Conservation (phyloP, 2,888 invertebrate genomes). For the Pteria penguin region DNA sequence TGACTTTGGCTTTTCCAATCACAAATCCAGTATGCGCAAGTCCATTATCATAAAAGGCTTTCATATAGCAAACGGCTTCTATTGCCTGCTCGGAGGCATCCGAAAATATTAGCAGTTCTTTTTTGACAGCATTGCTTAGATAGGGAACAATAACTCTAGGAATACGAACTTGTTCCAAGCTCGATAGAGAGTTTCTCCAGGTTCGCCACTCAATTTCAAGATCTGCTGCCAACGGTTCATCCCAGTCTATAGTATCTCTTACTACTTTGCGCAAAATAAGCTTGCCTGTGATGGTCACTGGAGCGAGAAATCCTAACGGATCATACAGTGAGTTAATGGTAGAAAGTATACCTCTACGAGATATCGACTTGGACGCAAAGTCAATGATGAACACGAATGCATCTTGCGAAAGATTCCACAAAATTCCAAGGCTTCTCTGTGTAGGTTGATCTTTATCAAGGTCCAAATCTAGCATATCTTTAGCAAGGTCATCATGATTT, state of each 20-base stretch:
- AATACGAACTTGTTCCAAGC: slow-evolving; percentile 30
- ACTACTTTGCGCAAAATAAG: slow-evolving; percentile 49
- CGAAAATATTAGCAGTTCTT: slow-evolving; percentile 46
- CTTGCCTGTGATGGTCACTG: slow-evolving; percentile 50
- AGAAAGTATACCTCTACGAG: slow-evolving; percentile 49
- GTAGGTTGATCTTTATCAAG: slow-evolving; percentile 40
- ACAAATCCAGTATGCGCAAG: slow-evolving; percentile 30
- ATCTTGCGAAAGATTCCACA: slow-evolving; percentile 46
- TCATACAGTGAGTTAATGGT: slow-evolving; percentile 49
- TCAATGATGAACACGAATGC: slow-evolving; percentile 38
- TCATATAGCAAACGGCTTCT: slow-evolving; percentile 45
- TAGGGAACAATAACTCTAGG: slow-evolving; percentile 35
- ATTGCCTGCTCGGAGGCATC: slow-evolving; percentile 54
- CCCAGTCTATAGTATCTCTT: slow-evolving; percentile 48
- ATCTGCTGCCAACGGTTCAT: slow-evolving; percentile 48
- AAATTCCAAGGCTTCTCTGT: slow-evolving; percentile 50
- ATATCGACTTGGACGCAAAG: slow-evolving; percentile 33
- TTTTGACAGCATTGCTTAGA: slow-evolving; percentile 6
- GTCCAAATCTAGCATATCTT: slow-evolving; percentile 36
- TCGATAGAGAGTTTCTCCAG: slow-evolving; percentile 40
- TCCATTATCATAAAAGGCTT: slow-evolving; percentile 16
- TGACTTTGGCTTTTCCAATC: slow-evolving; percentile 45
- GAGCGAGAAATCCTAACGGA: slow-evolving; percentile 53
- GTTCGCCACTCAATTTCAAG: slow-evolving; percentile 32
- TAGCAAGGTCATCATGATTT: slow-evolving; percentile 44